Evolutionary conservation across 1,140 invertebrate species (phyloP).

Genomic region (Heliconius congener): DNA sequence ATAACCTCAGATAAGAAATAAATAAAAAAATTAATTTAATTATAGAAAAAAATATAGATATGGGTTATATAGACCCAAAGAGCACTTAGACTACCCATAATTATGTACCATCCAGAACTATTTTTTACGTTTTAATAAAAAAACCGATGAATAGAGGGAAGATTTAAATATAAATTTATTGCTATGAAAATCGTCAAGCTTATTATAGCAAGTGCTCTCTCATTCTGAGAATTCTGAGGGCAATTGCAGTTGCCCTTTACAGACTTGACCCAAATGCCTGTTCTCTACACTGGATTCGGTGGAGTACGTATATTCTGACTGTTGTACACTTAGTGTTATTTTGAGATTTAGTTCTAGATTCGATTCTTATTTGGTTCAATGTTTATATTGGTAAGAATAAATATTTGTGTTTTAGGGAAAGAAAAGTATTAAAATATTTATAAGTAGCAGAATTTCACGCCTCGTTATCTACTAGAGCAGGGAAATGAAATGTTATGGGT

Average conservation of each 20-base stretch:
- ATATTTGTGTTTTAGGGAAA: not conserved
- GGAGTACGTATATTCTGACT: too few species aligned
- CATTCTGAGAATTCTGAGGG: not conserved
- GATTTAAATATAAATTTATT: conserved; percentile 11
- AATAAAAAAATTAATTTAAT: too few species aligned
- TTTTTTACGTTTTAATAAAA: not conserved
- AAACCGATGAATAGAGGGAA: not conserved
- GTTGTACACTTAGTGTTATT: too few species aligned
- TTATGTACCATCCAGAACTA: not conserved
- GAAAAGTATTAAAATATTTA: too few species aligned
- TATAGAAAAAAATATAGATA: not conserved
- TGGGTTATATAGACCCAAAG: not conserved
- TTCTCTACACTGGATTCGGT: not conserved
- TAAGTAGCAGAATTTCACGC: too few species aligned
- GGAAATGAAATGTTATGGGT: too few species aligned
- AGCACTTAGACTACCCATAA: not conserved
- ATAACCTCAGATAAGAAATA: too few species aligned
- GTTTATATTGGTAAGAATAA: not conserved
- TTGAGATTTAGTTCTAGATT: not conserved
- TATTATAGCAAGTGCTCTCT: conserved; percentile 10
- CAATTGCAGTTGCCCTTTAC: conserved; percentile 17
- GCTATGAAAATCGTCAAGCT: conserved; percentile 11
- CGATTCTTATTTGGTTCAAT: not conserved
- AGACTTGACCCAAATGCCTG: conserved; percentile 30
- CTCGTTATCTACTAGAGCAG: too few species aligned